phyloP scores from a whole-genome alignment of 2,888 invertebrate species.

The Gasteruption jaculator region DNA sequence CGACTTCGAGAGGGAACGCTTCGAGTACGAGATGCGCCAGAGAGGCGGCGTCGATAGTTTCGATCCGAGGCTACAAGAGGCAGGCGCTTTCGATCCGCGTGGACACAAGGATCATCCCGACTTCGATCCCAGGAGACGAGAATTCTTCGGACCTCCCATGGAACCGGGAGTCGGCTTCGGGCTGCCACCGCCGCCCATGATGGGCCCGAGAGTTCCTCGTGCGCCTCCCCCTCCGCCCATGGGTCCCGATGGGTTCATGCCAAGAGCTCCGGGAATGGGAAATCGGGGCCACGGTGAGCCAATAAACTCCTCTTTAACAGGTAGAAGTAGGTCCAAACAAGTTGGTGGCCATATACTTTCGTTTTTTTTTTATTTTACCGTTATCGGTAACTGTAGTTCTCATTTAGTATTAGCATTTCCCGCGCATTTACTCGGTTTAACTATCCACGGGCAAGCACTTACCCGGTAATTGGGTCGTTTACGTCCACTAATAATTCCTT shows the following conservation, averaged over 20 bases:
- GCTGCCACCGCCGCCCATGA: conserved; percentile 45
- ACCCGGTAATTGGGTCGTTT: no score
- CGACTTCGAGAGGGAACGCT: conserved; percentile 44
- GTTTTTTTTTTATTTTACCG: no score
- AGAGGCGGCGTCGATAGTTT: conserved; percentile 38
- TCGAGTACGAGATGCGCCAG: conserved; percentile 45
- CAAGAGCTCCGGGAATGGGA: conserved; percentile 43
- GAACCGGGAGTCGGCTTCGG: conserved; percentile 41
- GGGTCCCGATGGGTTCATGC: conserved; percentile 48
- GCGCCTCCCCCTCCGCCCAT: conserved; percentile 44
- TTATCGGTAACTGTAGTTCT: no score
- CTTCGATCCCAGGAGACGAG: conserved; percentile 45
- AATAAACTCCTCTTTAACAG: background rate
- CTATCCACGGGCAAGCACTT: no score
- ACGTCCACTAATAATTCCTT: no score
- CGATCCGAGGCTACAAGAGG: conserved; percentile 42
- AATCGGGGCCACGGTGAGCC: conserved; percentile 43
- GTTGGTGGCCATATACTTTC: no score
- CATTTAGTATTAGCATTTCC: no score
- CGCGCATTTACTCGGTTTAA: no score
- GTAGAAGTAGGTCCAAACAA: background rate
- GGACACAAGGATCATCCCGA: conserved; percentile 44
- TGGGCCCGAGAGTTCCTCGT: conserved; percentile 45
- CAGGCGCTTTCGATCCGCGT: conserved; percentile 40
- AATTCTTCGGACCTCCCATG: conserved; percentile 44